These are phyloP conservation scores for Novumbra hubbsi DNA, from an alignment of 2,797 vertebrate genomes.

Conservation along the genomic window DNA sequence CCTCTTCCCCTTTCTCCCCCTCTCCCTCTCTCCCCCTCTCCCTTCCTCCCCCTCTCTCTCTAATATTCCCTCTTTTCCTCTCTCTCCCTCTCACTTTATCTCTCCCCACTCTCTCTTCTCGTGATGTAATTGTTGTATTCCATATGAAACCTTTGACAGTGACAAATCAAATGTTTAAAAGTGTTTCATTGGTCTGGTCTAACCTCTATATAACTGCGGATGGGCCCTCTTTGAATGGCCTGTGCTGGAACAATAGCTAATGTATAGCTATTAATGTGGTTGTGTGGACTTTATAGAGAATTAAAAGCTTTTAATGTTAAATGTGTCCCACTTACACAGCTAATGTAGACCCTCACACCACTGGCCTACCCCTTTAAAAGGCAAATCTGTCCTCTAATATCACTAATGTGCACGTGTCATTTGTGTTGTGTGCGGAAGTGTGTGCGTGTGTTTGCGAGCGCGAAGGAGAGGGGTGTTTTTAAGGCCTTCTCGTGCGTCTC, in stretches of 20 bases:
- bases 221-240: conserved; percentile 66
- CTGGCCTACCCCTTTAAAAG: conserved; percentile 71
- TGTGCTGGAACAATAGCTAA: conserved; percentile 72
- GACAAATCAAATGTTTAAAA: conserved; percentile 61
- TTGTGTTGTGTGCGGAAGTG: conserved; percentile 2
- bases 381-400: conserved; percentile 80
- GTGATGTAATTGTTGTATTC: not conserved
- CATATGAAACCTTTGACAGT: conserved; percentile 30
- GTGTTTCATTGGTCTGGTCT: conserved; percentile 53
- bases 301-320: conserved; percentile 80
- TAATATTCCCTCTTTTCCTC: not conserved
- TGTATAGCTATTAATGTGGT: conserved; percentile 70
- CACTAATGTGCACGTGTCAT: conserved; percentile 45
- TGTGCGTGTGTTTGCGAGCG: not conserved
- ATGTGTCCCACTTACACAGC: conserved; percentile 73
- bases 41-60: not conserved
- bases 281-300: conserved; percentile 77
- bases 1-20: conserved; percentile 22
- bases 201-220: conserved; percentile 61
- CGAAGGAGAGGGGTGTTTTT: not conserved
- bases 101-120: conserved; percentile 5
- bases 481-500: not conserved
- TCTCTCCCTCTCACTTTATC: not conserved
- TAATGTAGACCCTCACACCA: conserved; percentile 73
- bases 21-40: not conserved